These are phyloP conservation scores for Amorpha juglandis DNA, from an alignment of 2,888 invertebrate species.

Conservation along the genomic window DNA sequence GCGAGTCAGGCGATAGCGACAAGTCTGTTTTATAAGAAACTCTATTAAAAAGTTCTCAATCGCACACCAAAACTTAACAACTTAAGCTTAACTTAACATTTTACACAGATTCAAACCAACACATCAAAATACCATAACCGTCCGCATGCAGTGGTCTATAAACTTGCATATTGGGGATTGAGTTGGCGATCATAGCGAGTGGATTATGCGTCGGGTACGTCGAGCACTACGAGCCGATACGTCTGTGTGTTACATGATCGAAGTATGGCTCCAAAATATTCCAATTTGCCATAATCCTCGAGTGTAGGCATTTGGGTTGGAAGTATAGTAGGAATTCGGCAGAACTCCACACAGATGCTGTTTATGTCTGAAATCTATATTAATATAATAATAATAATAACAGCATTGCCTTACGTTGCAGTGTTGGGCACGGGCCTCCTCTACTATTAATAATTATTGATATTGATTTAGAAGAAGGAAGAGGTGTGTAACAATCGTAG, in stretches of 20 bases:
- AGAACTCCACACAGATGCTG: not conserved
- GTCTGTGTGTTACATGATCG: not conserved
- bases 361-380: too few relatives aligned
- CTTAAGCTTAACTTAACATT: too few relatives aligned
- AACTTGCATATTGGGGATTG: not conserved
- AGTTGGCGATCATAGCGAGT: not conserved
- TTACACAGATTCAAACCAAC: not conserved
- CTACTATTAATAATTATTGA: too few relatives aligned
- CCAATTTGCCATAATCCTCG: not conserved
- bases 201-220: not conserved
- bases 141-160: constrained; percentile 1
- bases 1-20: too few relatives aligned
- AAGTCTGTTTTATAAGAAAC: too few relatives aligned
- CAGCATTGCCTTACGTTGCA: too few relatives aligned
- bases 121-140: not conserved
- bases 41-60: too few relatives aligned
- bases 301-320: not conserved
- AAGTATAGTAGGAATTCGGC: not conserved
- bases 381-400: not conserved
- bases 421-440: too few relatives aligned
- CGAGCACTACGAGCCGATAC: not conserved
- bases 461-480: too few relatives aligned
- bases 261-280: not conserved
- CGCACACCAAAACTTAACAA: not conserved
- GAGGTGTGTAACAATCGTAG: too few relatives aligned